These are phyloP conservation scores for Rhopalosiphum maidis DNA, from an alignment of 1,140 invertebrate species.

Conservation along the genomic window DNA sequence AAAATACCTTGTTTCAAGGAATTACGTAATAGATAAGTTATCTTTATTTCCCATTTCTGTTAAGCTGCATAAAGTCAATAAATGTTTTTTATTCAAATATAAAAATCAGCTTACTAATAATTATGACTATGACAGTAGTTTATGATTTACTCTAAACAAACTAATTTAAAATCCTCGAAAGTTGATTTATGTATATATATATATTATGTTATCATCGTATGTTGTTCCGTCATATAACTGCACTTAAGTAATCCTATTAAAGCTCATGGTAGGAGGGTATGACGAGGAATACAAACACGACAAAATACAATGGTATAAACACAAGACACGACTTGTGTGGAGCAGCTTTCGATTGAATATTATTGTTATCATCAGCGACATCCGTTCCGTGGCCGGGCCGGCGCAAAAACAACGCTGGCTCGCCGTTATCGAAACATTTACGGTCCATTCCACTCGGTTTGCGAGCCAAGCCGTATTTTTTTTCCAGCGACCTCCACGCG, in stretches of 20 bases:
- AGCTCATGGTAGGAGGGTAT: too few relatives aligned
- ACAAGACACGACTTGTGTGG: not conserved
- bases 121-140: not conserved
- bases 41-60: too few relatives aligned
- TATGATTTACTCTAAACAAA: not conserved
- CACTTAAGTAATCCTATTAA: too few relatives aligned
- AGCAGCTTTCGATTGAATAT: not conserved
- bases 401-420: not conserved
- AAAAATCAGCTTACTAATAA: too few relatives aligned
- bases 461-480: slow-evolving; percentile 29
- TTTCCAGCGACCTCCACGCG: not conserved
- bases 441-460: slow-evolving; percentile 54
- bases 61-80: too few relatives aligned
- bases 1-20: too few relatives aligned
- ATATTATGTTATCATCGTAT: not conserved
- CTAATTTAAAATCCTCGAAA: not conserved
- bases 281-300: too few relatives aligned
- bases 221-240: not conserved
- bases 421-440: slow-evolving; percentile 41
- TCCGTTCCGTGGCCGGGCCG: not conserved
- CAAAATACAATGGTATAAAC: not conserved
- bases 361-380: not conserved
- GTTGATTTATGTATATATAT: not conserved
- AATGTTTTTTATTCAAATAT: too few relatives aligned
- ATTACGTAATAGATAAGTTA: too few relatives aligned